Conservation (phyloP, 2,113 vertebrate genomes). For the Crotalus helleri region DNA sequence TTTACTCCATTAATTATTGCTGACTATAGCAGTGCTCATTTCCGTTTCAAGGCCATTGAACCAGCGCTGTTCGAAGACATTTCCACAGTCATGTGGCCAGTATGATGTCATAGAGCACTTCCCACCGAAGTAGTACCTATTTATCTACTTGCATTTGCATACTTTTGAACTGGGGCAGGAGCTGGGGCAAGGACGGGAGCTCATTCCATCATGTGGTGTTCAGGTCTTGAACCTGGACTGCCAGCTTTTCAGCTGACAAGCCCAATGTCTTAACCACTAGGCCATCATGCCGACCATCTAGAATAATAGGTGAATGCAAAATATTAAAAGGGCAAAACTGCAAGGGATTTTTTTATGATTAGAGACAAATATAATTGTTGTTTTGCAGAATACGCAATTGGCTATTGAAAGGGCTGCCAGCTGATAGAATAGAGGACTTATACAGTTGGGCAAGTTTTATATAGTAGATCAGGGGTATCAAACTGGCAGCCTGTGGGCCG, state of each 20-base stretch:
- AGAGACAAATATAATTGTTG: not conserved
- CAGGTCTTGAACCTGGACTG: not conserved
- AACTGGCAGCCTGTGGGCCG: too few relatives aligned
- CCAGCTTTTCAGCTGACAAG: not conserved
- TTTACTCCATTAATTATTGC: not conserved
- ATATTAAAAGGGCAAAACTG: not conserved
- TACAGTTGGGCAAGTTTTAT: not conserved
- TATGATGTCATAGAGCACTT: not conserved
- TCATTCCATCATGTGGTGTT: not conserved
- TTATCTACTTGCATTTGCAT: not conserved
- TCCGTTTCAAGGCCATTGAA: not conserved
- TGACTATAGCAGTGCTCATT: not conserved
- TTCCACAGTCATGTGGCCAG: not conserved
- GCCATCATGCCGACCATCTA: not conserved
- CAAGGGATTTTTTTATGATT: not conserved
- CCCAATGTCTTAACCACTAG: not conserved
- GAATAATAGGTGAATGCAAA: not conserved
- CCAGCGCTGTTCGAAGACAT: not conserved
- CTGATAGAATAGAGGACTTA: not conserved
- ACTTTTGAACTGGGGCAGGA: not conserved
- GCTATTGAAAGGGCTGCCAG: not conserved
- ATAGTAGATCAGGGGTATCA: not conserved
- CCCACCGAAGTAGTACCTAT: not conserved
- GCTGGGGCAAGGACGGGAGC: not conserved
- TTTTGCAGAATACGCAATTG: not conserved